Evolutionary conservation across 2,797 vertebrate species (phyloP), one percentile per base, ranked within the genome.

Genomic region (Enteromius unitaeniatus): DNA sequence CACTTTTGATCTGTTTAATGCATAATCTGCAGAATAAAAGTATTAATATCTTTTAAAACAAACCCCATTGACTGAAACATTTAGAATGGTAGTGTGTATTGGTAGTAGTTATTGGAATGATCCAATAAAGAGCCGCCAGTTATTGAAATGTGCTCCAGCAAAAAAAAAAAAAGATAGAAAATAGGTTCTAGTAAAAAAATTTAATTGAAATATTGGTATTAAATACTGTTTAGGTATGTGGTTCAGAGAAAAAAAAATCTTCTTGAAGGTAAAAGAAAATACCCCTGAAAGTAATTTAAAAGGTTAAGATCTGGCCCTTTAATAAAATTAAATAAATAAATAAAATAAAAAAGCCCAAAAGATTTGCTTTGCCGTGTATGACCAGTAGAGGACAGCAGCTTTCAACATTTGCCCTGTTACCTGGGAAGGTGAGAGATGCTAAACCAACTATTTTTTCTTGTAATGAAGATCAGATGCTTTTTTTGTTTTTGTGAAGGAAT

Each of bases 341-440:
- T 42, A 42, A 42, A 42, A 42, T 42, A 14, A 28, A 14, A 6
- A 62, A 62, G 14, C 13, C 2, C 13, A 62, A 62, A 62, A 2
- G 23, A 62, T 28, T 15, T 72, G 65, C 74, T 26, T 65, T 84
- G 42, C 45, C 34, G 2, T 1, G 40, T 3, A 49, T 58, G 28
- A 64, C 85, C 88, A 85, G 42, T 82, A 89, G 87, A 64, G 73
- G 87, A 58, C 79, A 78, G 45, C 55, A 67, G 49, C 64, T 49
- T 78, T 74, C 76, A 75, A 76, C 40, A 49, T 79, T 72, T 73
- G 23, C n/a, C 3, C 11, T 4, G 4, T 67, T 26, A 72, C 70
- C 14, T n/a, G 21, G 31, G 7, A 67, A 51, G 3, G 19, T 40
- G 17, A 8, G 64, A 62, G 13, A 28, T 11, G 53, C 17, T 62